These are phyloP conservation scores for Pomacea canaliculata DNA, from an alignment of 2,888 invertebrate genomes.

Conservation along the genomic window DNA sequence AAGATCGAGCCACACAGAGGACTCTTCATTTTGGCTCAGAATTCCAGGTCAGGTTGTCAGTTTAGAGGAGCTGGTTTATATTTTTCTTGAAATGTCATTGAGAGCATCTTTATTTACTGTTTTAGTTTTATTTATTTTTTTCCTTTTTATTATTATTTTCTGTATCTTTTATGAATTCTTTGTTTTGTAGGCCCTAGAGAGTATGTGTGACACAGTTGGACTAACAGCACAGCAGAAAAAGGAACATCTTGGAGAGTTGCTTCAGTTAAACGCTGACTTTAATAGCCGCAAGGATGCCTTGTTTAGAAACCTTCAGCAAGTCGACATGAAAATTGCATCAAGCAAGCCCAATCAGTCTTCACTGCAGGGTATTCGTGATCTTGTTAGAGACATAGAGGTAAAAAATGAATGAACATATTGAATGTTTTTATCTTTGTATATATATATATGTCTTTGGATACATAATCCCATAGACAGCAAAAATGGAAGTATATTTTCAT, in stretches of 20 bases:
- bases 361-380: slow-evolving; percentile 54
- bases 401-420: slow-evolving; percentile 3
- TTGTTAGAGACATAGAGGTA: slow-evolving; percentile 61
- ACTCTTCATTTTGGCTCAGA: slow-evolving; percentile 62
- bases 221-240: slow-evolving; percentile 59
- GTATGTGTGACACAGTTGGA: slow-evolving; percentile 50
- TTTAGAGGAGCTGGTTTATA: too few species aligned
- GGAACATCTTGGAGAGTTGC: slow-evolving; percentile 66
- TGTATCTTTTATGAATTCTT: background rate
- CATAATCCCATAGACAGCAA: too few species aligned
- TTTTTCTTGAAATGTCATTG: too few species aligned
- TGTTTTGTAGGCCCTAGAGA: slow-evolving; percentile 46
- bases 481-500: too few species aligned
- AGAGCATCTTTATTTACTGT: too few species aligned
- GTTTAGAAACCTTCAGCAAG: slow-evolving; percentile 48
- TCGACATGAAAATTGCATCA: slow-evolving; percentile 47
- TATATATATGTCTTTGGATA: too few species aligned
- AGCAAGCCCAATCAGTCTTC: slow-evolving; percentile 48
- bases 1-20: slow-evolving; percentile 62
- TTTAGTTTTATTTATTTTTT: too few species aligned
- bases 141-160: too few species aligned
- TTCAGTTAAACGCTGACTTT: slow-evolving; percentile 82
- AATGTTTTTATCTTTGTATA: slow-evolving; percentile 6
- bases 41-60: slow-evolving; percentile 31
- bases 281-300: slow-evolving; percentile 79